These are phyloP conservation scores for Antedon mediterranea DNA, from an alignment of 53 echinoderm and acorn worm species.

Conservation along the genomic window DNA sequence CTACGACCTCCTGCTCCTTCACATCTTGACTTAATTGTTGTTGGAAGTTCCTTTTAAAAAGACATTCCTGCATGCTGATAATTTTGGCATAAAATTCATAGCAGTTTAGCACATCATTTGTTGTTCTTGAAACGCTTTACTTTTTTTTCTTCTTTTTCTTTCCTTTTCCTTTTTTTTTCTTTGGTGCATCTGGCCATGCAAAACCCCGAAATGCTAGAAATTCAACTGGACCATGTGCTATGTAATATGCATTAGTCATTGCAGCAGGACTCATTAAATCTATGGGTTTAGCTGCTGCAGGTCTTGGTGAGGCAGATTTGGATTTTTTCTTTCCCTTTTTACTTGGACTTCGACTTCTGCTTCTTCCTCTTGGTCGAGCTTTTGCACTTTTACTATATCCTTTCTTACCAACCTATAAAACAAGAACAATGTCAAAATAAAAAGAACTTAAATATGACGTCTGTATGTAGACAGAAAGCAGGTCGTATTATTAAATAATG, in stretches of 20 bases:
- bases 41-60: too few relatives aligned
- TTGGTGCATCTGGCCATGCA: constrained; percentile 82
- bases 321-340: constrained; percentile 75
- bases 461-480: too few relatives aligned
- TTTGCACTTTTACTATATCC: constrained; percentile 79
- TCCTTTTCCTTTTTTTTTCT: constrained; percentile 71
- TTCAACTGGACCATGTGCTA: constrained; percentile 78
- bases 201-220: constrained; percentile 87
- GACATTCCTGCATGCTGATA: too few relatives aligned
- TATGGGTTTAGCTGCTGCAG: constrained; percentile 49
- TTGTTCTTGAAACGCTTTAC: neutral
- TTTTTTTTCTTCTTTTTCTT: constrained; percentile 75
- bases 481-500: too few relatives aligned
- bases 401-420: constrained; percentile 64
- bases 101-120: too few relatives aligned
- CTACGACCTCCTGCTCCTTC: too few relatives aligned
- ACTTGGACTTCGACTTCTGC: constrained; percentile 59
- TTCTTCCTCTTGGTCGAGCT: constrained; percentile 57
- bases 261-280: constrained; percentile 92
- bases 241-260: constrained; percentile 97
- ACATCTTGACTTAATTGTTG: too few relatives aligned
- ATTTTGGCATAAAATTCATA: too few relatives aligned
- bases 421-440: neutral
- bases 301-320: constrained; percentile 49
- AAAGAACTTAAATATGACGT: too few relatives aligned